These are phyloP conservation scores for Hypsibius dujardini DNA, from an alignment of 1,140 invertebrate genomes.

Conservation along the genomic window DNA sequence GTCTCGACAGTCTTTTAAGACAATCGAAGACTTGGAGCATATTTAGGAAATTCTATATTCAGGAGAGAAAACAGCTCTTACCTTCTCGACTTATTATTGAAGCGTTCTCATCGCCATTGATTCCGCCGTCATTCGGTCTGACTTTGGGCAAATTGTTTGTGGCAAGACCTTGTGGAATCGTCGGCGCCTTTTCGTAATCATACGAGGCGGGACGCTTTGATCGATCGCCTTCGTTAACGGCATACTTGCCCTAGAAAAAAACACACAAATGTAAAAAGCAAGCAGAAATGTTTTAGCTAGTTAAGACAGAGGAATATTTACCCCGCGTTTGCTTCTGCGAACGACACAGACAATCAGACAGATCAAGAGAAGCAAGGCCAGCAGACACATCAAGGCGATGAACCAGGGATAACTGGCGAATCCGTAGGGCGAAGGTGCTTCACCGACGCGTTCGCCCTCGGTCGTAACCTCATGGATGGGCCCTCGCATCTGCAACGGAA, in stretches of 20 bases:
- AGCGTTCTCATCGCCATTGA: conserved; percentile 11
- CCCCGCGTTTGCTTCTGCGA: not conserved
- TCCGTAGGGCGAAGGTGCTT: conserved; percentile 18
- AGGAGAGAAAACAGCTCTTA: not conserved
- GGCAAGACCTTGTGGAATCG: not conserved
- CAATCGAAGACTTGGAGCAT: not conserved
- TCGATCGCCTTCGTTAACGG: not conserved
- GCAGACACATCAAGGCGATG: conserved; percentile 21
- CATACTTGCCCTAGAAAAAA: not conserved
- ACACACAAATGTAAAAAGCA: not conserved
- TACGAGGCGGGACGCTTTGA: not conserved
- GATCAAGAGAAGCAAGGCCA: conserved; percentile 23
- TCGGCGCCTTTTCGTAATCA: conserved; percentile 1
- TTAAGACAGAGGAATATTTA: not conserved
- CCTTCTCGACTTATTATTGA: conserved; percentile 10
- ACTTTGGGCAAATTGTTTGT: not conserved
- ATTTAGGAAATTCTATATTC: not conserved
- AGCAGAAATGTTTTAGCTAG: not conserved
- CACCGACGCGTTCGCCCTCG: conserved; percentile 23
- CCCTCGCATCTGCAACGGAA: not conserved
- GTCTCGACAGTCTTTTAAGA: no score
- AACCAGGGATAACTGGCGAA: not conserved
- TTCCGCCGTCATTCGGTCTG: not conserved
- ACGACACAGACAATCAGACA: not conserved
- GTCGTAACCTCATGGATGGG: conserved; percentile 23